phyloP scores from a whole-genome alignment of 2,888 invertebrate species.

The Polymixis flavicincta region DNA sequence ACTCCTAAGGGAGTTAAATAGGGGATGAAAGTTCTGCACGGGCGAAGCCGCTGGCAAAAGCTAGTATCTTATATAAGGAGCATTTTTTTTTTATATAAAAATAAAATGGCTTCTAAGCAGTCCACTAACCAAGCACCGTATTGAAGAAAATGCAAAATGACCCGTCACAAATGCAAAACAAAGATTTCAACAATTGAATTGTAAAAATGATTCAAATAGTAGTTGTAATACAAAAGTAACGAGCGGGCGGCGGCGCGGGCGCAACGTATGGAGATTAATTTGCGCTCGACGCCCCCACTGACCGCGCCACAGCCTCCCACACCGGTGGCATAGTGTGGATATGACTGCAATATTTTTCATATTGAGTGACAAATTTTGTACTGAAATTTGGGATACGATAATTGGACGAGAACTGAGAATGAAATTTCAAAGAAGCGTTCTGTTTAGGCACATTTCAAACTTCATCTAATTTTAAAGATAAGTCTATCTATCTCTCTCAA shows the following conservation, averaged over 20 bases:
- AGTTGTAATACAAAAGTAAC: conserved; percentile 69
- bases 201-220: conserved; percentile 67
- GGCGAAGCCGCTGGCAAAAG: too few species aligned
- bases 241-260: conserved; percentile 67
- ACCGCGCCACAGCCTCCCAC: conserved; percentile 72
- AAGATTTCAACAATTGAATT: conserved; percentile 54
- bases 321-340: conserved; percentile 65
- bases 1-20: too few species aligned
- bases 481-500: too few species aligned
- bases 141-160: background rate
- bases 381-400: too few species aligned
- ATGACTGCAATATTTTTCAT: conserved; percentile 4
- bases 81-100: too few species aligned
- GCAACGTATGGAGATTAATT: conserved; percentile 86
- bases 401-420: too few species aligned
- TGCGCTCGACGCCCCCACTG: conserved; percentile 80
- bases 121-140: background rate
- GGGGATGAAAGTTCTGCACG: too few species aligned
- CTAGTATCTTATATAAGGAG: too few species aligned
- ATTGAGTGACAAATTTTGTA: too few species aligned
- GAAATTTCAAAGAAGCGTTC: too few species aligned
- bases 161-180: background rate
- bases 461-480: too few species aligned
- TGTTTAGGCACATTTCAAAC: too few species aligned
- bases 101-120: background rate